A percentile compares a stretch with the other conserved stretches of the same genome.
These are phyloP conservation scores for Phaenicophaeus curvirostris DNA, from an alignment of 2,797 vertebrate genomes.

Conservation along the genomic window DNA sequence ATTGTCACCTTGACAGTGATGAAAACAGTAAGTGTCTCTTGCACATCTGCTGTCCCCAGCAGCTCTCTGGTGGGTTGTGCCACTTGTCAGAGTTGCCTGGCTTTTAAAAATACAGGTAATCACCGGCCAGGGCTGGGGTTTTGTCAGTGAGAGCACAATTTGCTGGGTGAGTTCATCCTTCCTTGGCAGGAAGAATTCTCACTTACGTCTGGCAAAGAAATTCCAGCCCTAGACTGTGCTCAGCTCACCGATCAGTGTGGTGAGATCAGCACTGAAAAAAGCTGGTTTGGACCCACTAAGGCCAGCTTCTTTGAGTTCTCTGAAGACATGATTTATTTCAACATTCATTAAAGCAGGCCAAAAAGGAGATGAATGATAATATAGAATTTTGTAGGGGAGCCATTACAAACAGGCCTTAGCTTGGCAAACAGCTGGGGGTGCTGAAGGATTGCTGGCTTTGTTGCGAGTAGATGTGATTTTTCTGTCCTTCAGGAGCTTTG, in stretches of 20 bases:
- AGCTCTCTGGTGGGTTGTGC: neutral
- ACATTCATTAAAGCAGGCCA: neutral
- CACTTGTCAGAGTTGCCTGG: neutral
- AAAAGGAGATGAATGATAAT: neutral
- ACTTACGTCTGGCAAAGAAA: neutral
- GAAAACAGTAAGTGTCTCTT: slow-evolving; percentile 86
- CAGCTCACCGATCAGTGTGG: neutral
- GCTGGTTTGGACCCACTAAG: rapidly evolving
- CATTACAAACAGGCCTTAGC: neutral
- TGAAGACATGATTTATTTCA: neutral
- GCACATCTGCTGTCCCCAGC: neutral
- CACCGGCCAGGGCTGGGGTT: neutral
- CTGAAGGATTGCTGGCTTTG: neutral
- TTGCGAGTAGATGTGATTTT: neutral
- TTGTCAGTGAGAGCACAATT: neutral
- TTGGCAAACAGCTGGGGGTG: neutral
- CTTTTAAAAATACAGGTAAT: neutral
- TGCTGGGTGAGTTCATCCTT: neutral
- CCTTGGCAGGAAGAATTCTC: neutral
- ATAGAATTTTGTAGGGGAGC: neutral
- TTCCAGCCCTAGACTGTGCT: neutral
- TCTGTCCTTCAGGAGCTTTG: neutral
- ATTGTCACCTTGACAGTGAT: slow-evolving; percentile 89
- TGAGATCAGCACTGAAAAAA: neutral
- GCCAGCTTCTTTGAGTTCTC: neutral